Percentiles rank a stretch among this genome's conserved stretches.
phyloP scores from a whole-genome alignment of 2,113 vertebrate genomes.

The Micronisus gabar region DNA sequence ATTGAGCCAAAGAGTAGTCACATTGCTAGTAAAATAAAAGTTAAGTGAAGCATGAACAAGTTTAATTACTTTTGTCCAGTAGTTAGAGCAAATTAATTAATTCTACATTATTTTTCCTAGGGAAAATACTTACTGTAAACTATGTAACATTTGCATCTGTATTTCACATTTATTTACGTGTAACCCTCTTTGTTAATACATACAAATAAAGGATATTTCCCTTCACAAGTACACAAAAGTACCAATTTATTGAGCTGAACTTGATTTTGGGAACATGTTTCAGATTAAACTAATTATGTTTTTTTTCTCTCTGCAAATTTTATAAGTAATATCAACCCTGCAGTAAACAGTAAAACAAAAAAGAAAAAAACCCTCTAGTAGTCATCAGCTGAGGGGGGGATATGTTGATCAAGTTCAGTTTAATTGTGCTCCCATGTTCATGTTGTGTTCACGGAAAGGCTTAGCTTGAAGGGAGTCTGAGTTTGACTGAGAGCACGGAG shows the following conservation, averaged over 20 bases:
- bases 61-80: slow-evolving; percentile 37
- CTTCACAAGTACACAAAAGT: not conserved
- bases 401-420: not conserved
- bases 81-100: not conserved
- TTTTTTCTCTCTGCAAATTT: not conserved
- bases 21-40: not conserved
- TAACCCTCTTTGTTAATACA: not conserved
- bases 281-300: not conserved
- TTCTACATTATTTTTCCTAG: not conserved
- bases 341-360: not conserved
- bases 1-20: slow-evolving; percentile 13
- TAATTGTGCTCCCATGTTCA: not conserved
- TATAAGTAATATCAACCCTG: not conserved
- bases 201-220: not conserved
- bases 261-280: not conserved
- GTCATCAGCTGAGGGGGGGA: slow-evolving; percentile 33
- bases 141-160: not conserved
- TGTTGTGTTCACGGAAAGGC: not conserved
- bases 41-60: not conserved
- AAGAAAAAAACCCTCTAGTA: not conserved
- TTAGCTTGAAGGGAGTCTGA: slow-evolving; percentile 16
- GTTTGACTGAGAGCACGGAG: not conserved
- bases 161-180: not conserved
- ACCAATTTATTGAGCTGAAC: not conserved
- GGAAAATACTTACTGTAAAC: not conserved